Conservation (phyloP, 2,113 vertebrate species). For the Chiloscyllium plagiosum region DNA sequence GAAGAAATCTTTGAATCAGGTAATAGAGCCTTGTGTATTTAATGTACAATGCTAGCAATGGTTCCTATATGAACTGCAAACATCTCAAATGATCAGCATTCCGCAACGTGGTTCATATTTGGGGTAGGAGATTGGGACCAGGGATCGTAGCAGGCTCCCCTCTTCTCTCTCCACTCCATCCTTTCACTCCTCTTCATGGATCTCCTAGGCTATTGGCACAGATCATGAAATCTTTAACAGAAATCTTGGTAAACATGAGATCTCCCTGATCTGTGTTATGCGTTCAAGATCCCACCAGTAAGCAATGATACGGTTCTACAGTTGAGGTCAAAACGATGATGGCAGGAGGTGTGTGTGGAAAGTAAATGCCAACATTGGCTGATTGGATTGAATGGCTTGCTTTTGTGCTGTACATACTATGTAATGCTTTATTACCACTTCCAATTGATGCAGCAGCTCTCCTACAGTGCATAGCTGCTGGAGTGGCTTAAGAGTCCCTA, state of each 20-base stretch:
- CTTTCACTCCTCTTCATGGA: no score
- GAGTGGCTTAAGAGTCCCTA: neutral
- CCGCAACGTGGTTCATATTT: neutral
- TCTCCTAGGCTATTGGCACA: neutral
- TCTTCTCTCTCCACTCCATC: neutral
- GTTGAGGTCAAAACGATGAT: neutral
- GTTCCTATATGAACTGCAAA: neutral
- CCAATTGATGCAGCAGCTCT: neutral
- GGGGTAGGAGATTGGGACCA: neutral
- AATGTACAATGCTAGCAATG: neutral
- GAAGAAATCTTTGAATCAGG: constrained; percentile 95
- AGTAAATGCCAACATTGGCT: neutral
- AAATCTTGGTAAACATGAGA: no score
- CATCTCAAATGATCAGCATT: neutral
- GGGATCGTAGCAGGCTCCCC: neutral
- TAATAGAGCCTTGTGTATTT: constrained; percentile 63
- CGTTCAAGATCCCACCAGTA: no score
- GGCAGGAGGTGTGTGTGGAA: neutral
- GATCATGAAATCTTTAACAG: neutral
- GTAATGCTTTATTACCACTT: neutral
- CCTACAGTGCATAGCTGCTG: neutral
- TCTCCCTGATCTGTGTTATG: no score
- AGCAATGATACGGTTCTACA: no score
- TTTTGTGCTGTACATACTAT: neutral
- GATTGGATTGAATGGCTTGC: neutral